Evolutionary conservation across 1,140 invertebrate genomes (phyloP).

Genomic region (Drosophila bocqueti): DNA sequence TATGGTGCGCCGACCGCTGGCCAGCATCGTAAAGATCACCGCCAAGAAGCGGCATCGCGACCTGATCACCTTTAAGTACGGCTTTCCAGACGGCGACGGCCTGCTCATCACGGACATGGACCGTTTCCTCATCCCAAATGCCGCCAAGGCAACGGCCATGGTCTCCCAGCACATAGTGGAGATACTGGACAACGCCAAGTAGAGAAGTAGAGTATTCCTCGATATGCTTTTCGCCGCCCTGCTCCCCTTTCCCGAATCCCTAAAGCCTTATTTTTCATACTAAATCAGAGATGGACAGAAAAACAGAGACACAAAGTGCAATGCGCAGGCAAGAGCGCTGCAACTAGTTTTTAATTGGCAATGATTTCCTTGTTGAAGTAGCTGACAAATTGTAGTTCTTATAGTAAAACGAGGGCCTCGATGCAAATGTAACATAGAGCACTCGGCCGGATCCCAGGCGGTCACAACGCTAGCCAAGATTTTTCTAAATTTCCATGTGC

Average conservation of each 20-base stretch:
- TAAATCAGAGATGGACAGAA: conserved; percentile 26
- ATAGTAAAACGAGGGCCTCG: conserved; percentile 26
- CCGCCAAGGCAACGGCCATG: conserved; percentile 91
- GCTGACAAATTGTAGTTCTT: conserved; percentile 45
- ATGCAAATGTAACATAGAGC: conserved; percentile 68
- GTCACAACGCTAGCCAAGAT: conserved; percentile 9
- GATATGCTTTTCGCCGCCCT: conserved; percentile 23
- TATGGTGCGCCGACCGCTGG: conserved; percentile 93
- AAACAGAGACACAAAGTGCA: conserved; percentile 40
- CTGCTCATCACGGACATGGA: conserved; percentile 91
- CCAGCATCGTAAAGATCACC: conserved; percentile 97
- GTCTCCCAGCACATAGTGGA: conserved; percentile 87
- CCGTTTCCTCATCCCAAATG: conserved; percentile 95
- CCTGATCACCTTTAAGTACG: conserved; percentile 95
- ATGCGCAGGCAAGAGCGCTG: conserved; percentile 41
- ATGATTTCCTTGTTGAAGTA: conserved; percentile 65
- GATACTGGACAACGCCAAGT: conserved; percentile 70
- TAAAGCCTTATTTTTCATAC: conserved; percentile 42
- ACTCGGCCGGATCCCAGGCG: conserved; percentile 16
- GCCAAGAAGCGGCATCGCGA: conserved; percentile 97
- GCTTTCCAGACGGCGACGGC: conserved; percentile 79
- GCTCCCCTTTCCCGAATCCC: conserved; percentile 3
- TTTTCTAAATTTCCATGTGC: conserved; percentile 59
- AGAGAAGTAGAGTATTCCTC: conserved; percentile 14
- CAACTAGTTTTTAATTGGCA: conserved; percentile 61